Base-by-base conservation (phyloP, 2,888 invertebrate species). In the Scrobipalpa costella region DNA sequence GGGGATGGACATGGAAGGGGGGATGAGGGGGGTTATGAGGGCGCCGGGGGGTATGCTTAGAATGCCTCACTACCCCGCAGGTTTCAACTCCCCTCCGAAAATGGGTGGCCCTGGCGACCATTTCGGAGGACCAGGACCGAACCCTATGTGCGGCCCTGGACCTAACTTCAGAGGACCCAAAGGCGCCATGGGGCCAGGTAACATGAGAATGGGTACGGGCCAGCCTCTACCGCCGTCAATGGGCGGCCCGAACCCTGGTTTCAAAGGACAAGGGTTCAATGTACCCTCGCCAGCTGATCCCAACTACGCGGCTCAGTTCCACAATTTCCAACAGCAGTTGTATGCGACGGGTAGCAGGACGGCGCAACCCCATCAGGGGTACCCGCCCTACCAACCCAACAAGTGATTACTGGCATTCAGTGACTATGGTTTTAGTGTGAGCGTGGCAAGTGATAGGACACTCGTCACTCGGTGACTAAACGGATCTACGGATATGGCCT, bases 311-410 rank as follows among this genome's bases (percentile, higher is more conserved):
- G 97, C 97, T 86, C 98, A 98, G 93, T 98, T 96, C 92, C 98
- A 98, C 88, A 97, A 98, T 90, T 98, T 98, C 92, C 98, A 98
- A 83, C 98, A 98, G 85, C 98, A 98, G 86, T 90, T 98, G 72
- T 98, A 98, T 87, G 98, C 98, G 67, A 98, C 98, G 59, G 91
- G 92, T 49, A 85, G 82, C 68, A 80, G 92, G 63, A 88, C 84
- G 19, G 86, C 83, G 55, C 86, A 84, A 73, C 91, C 91, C 68
- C 92, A 89, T 77, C 83, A 80, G 68, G 81, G 80, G 63, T 90
- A 91, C 80, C 89, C 90, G 65, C 88, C 89, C 66, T 90, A 90
- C 83, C 86, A 85, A 77, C 90, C 87, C 80, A 75, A 83, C 84
- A 90, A 90, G 90, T 90, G 90, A 90, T 87, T 83, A 71, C 73